Conservation (phyloP, 2,113 vertebrate species). For the Elephantulus edwardii region DNA sequence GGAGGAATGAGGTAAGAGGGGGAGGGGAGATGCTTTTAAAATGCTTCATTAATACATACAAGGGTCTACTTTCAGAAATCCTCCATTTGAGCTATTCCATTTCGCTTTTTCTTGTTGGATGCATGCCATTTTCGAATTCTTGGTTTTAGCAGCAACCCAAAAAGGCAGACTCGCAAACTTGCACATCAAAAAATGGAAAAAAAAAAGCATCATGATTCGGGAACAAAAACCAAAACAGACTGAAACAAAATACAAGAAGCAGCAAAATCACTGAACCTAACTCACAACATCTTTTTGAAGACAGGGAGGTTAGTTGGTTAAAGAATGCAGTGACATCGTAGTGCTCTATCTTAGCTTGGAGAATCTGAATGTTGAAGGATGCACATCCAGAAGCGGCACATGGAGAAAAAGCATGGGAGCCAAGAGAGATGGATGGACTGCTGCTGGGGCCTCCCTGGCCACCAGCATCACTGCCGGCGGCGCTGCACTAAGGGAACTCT, state of each 20-base stretch:
- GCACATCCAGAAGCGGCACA: slow-evolving; percentile 72
- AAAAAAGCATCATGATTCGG: slow-evolving; percentile 66
- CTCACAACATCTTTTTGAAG: slow-evolving; percentile 62
- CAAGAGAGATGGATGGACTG: not conserved
- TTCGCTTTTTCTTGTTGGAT: slow-evolving; percentile 45
- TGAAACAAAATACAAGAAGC: slow-evolving; percentile 72
- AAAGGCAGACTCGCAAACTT: slow-evolving; percentile 67
- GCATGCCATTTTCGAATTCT: slow-evolving; percentile 58
- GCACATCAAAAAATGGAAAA: slow-evolving; percentile 68
- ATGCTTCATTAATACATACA: slow-evolving; percentile 56
- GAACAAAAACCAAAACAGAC: slow-evolving; percentile 74
- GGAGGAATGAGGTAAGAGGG: slow-evolving; percentile 36
- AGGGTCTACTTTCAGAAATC: slow-evolving; percentile 51
- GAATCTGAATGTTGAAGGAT: slow-evolving; percentile 8
- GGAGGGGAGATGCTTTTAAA: slow-evolving; percentile 40
- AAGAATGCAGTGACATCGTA: slow-evolving; percentile 29
- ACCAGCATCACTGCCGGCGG: slow-evolving; percentile 51
- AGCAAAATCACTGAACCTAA: slow-evolving; percentile 68
- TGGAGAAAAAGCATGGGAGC: slow-evolving; percentile 50
- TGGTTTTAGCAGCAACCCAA: slow-evolving; percentile 72
- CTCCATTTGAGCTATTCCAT: slow-evolving; percentile 65
- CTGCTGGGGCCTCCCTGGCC: slow-evolving; percentile 64
- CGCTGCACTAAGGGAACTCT: slow-evolving; percentile 73
- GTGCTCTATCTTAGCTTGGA: not conserved
- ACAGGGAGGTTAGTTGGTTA: slow-evolving; percentile 79